A percentile compares a stretch with the other conserved stretches of the same genome.
phyloP scores from a whole-genome alignment of 1,140 invertebrate species.

The Phthorimaea operculella region DNA sequence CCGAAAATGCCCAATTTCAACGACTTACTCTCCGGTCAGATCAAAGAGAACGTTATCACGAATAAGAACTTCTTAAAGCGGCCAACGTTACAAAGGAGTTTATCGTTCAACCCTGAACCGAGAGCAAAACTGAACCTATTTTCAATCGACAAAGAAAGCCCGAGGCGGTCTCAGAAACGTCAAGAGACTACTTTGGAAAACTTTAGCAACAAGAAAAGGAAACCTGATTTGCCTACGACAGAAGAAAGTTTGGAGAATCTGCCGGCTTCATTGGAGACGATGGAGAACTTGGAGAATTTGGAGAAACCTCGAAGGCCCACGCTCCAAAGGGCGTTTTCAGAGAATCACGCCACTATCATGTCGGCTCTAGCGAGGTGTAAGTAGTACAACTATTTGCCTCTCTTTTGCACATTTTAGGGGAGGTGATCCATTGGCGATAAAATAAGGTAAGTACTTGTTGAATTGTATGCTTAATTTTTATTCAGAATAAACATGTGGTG shows the following conservation, averaged over 20 bases:
- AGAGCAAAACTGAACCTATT: constrained; percentile 39
- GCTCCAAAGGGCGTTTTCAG: constrained; percentile 52
- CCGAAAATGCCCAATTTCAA: constrained; percentile 49
- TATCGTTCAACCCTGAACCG: constrained; percentile 42
- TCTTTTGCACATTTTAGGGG: no score
- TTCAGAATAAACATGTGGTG: no score
- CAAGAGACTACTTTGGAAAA: constrained; percentile 21
- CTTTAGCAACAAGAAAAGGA: constrained; percentile 33
- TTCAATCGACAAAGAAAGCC: constrained; percentile 35
- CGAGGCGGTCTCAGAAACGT: constrained; percentile 34
- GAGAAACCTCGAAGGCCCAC: constrained; percentile 26
- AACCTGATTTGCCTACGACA: constrained; percentile 26
- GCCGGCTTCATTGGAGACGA: no score
- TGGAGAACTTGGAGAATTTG: constrained; percentile 1
- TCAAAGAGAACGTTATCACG: constrained; percentile 36
- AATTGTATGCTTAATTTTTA: no score
- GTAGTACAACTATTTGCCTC: constrained; percentile 17
- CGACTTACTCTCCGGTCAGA: constrained; percentile 43
- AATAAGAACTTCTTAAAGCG: constrained; percentile 22
- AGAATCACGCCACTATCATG: constrained; percentile 60
- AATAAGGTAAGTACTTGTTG: no score
- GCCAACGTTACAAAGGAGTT: constrained; percentile 30
- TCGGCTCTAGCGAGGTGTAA: constrained; percentile 60
- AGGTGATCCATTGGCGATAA: no score
- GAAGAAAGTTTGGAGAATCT: background rate